Base-by-base conservation (phyloP, 2,888 invertebrate species). In the Nomada hirtipes region DNA sequence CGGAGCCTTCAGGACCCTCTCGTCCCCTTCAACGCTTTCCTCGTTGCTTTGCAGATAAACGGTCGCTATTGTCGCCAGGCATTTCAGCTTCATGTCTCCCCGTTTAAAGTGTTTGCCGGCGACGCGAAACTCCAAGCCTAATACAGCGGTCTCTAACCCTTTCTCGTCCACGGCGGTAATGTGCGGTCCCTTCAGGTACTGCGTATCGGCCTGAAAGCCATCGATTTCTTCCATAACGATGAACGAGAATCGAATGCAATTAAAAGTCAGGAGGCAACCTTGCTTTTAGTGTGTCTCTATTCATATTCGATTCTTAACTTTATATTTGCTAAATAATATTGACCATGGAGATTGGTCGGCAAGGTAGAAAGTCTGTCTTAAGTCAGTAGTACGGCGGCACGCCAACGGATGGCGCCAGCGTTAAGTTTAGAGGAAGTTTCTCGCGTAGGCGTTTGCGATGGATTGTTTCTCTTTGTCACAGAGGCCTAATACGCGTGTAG, bases 71-170 rank as follows among this genome's bases (percentile, higher is more conserved):
- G 97, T 97, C 71, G 98, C 98, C 92, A 97, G 95, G 94, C 98
- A 98, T 95, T 98, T 98, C 89, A 98, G 95, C 94, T 97, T 98
- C 95, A 98, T 96, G 94, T 97, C 97, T 92, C 97, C 97, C 89
- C 96, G 95, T 92, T 96, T 96, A 94, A 98, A 98, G 94, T 98
- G 97, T 93, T 96, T 96, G 84, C 95, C 96, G 90, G 96, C 96
- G 83, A 97, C 97, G 92, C 96, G 96, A 94, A 98, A 98, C 94
- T 97, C 97, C 82, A 98, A 95, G 18, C 96, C 97, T 60, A 97
- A 94, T 73, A 96, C 96, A 29, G 97, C 96, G 81, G 96, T 96
- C 92, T 97, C 97, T 79, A 98, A 94, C 0, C 96, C 96, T 59
- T 95, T 95, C 13, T 94, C 95, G 79, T 90, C 91, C 23, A 94